phyloP scores from a whole-genome alignment of 1,140 invertebrate genomes.

The Leptopilina clavipes region DNA sequence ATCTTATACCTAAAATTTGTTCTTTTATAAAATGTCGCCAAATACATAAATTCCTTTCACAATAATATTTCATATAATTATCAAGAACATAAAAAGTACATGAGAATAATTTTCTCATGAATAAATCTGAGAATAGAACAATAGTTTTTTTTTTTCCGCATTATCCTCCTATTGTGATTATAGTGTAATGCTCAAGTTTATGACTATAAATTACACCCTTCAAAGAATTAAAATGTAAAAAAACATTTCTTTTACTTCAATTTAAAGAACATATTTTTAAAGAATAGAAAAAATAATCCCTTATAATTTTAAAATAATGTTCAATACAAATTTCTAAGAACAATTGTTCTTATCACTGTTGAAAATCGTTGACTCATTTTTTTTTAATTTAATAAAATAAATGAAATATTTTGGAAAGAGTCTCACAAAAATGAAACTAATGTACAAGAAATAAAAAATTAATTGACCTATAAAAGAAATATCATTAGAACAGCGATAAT shows the following conservation, averaged over 20 bases:
- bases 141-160: conserved; percentile 14
- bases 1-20: neutral
- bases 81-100: neutral
- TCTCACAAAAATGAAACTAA: too few relatives aligned
- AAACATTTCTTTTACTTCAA: neutral
- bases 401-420: neutral
- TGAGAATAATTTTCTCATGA: conserved; percentile 4
- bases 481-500: neutral
- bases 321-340: neutral
- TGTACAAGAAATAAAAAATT: neutral
- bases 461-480: neutral
- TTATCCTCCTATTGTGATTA: conserved; percentile 14
- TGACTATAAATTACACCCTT: neutral
- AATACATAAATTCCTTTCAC: neutral
- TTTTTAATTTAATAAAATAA: neutral
- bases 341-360: too few relatives aligned
- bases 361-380: too few relatives aligned
- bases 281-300: too few relatives aligned
- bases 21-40: neutral
- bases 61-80: conserved; percentile 1
- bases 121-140: conserved; percentile 14
- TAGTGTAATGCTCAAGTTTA: conserved; percentile 15
- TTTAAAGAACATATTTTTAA: neutral
- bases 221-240: neutral
- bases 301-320: too few relatives aligned